phyloP scores from a whole-genome alignment of 2,113 vertebrate genomes.

The Pleuronectes platessa region DNA sequence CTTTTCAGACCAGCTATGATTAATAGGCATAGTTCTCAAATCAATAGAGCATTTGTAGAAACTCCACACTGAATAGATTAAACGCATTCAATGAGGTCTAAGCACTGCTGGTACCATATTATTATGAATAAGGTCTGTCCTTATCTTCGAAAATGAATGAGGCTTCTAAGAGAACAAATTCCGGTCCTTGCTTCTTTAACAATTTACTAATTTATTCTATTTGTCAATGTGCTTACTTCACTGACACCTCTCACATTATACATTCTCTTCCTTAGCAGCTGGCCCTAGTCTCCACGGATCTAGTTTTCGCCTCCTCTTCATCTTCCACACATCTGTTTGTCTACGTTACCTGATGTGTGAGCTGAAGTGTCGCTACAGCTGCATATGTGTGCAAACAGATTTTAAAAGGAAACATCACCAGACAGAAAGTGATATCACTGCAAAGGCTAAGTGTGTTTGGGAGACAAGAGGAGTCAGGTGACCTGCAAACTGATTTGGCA shows the following conservation, averaged over 20 bases:
- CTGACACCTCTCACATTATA: slow-evolving; percentile 25
- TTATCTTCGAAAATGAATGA: slow-evolving; percentile 25
- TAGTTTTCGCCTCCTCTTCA: slow-evolving; percentile 40
- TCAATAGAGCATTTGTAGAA: slow-evolving; percentile 80
- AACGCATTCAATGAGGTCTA: slow-evolving; percentile 45
- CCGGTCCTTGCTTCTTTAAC: slow-evolving; percentile 12
- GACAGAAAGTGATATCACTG: slow-evolving; percentile 44
- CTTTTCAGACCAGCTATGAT: slow-evolving; percentile 59
- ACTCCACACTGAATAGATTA: slow-evolving; percentile 71
- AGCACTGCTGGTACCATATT: slow-evolving; percentile 45
- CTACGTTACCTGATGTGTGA: slow-evolving; percentile 47
- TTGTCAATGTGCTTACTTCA: slow-evolving; percentile 44
- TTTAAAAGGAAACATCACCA: slow-evolving; percentile 53
- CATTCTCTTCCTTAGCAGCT: slow-evolving; percentile 55
- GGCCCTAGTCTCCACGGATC: slow-evolving; percentile 42
- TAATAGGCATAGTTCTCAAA: slow-evolving; percentile 70
- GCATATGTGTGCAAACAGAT: slow-evolving; percentile 56
- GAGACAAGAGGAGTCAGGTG: slow-evolving; percentile 47
- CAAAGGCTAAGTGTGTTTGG: slow-evolving; percentile 65
- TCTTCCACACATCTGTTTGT: slow-evolving; percentile 70
- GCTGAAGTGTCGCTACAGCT: slow-evolving; percentile 40
- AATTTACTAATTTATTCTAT: slow-evolving; percentile 34
- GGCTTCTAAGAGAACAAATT: slow-evolving; percentile 2
- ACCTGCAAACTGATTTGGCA: slow-evolving; percentile 58
- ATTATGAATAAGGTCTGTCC: slow-evolving; percentile 50